Percentiles rank a stretch among this genome's conserved stretches.
Conservation (phyloP, 1,140 invertebrate genomes). For the Drosophila guanche region DNA sequence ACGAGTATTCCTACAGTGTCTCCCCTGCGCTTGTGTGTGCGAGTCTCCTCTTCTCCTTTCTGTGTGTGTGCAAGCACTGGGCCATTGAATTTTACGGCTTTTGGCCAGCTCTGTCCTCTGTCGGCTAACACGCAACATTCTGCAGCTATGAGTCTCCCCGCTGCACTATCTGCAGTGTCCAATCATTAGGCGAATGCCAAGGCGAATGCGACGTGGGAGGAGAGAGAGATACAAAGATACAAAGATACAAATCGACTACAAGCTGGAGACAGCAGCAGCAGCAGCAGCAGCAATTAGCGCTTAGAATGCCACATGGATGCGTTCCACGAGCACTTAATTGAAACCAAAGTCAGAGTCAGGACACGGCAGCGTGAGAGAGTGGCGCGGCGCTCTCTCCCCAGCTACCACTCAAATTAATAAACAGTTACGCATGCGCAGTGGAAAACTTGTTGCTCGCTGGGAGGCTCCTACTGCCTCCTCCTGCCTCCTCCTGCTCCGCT, state of each 20-base stretch:
- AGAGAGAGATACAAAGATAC: slow-evolving; percentile 36
- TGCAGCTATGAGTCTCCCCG: neutral
- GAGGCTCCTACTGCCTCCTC: no score
- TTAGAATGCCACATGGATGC: slow-evolving; percentile 21
- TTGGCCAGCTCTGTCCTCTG: slow-evolving; percentile 39
- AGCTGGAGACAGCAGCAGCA: slow-evolving; percentile 10
- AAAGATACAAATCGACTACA: slow-evolving; percentile 33
- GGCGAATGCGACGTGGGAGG: slow-evolving; percentile 50
- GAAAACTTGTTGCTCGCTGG: slow-evolving; percentile 52
- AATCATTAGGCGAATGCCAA: slow-evolving; percentile 69
- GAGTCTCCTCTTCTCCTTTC: no score
- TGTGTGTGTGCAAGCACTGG: slow-evolving; percentile 41
- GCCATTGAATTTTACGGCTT: slow-evolving; percentile 67
- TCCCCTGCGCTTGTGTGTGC: no score
- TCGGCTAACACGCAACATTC: slow-evolving; percentile 54
- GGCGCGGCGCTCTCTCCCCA: neutral
- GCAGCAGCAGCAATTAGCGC: slow-evolving; percentile 55
- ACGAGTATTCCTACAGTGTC: neutral
- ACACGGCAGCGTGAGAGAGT: slow-evolving; percentile 36
- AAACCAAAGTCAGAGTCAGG: slow-evolving; percentile 22
- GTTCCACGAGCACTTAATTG: slow-evolving; percentile 48
- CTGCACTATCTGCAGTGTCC: slow-evolving; percentile 57
- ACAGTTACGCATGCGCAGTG: slow-evolving; percentile 74
- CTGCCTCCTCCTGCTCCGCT: no score
- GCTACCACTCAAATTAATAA: slow-evolving; percentile 67